Conservation (phyloP, 2,888 invertebrate species). For the Dermolepida albohirtum region DNA sequence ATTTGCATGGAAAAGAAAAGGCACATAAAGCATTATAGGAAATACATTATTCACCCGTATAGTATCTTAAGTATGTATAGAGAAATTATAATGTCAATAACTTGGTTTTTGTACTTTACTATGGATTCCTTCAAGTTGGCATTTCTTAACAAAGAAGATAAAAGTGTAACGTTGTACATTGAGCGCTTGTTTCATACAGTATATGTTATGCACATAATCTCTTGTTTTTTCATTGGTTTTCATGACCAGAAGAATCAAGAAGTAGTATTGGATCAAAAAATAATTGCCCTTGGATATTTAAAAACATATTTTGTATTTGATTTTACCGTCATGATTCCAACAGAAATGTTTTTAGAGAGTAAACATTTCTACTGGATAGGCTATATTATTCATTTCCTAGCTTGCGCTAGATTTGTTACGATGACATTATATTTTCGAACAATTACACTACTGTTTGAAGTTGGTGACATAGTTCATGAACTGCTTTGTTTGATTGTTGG, state of each 20-base stretch:
- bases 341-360: neutral
- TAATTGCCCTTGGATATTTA: neutral
- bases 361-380: neutral
- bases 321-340: neutral
- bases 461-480: constrained; percentile 38
- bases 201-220: constrained; percentile 8
- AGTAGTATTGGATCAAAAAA: constrained; percentile 19
- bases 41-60: constrained; percentile 19
- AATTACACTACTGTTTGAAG: constrained; percentile 26
- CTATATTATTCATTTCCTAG: constrained; percentile 13
- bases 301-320: constrained; percentile 25
- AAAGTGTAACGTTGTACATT: neutral
- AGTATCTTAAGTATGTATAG: constrained; percentile 21
- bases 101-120: constrained; percentile 27
- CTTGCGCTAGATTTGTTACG: constrained; percentile 12
- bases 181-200: neutral
- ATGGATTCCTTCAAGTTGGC: constrained; percentile 18
- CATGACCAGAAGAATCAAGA: constrained; percentile 13
- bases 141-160: neutral
- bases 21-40: constrained; percentile 11
- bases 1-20: constrained; percentile 22
- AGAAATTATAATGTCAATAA: constrained; percentile 32
- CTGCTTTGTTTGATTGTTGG: constrained; percentile 26
- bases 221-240: constrained; percentile 26
- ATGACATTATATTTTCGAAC: constrained; percentile 26